A percentile compares a stretch with the other conserved stretches of the same genome.
Evolutionary conservation across 2,888 invertebrate genomes (phyloP).

Genomic region (Melipona bicolor): DNA sequence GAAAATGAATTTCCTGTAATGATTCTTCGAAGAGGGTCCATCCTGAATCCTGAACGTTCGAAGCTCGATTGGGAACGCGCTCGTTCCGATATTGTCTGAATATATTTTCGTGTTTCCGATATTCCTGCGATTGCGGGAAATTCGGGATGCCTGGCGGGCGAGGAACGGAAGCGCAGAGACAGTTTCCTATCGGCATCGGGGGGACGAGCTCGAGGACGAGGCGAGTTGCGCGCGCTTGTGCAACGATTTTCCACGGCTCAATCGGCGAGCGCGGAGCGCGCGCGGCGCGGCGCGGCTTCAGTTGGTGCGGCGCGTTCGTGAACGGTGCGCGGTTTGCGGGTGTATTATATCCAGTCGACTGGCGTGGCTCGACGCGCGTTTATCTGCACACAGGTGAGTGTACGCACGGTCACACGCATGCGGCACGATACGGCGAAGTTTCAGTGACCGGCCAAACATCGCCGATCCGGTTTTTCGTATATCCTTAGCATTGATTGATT

Average conservation of each 20-base stretch:
- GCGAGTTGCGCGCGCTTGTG: conserved; percentile 72
- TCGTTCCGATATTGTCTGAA: too few species aligned
- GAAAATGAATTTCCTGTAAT: too few species aligned
- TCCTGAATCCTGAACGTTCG: too few species aligned
- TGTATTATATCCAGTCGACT: conserved; percentile 16
- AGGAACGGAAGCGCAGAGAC: too few species aligned
- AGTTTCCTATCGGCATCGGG: too few species aligned
- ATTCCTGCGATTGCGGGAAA: too few species aligned
- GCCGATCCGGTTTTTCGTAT: too few species aligned
- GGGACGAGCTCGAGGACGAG: conserved; percentile 25
- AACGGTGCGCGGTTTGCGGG: conserved; percentile 40
- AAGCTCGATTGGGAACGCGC: too few species aligned
- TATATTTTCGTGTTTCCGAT: too few species aligned
- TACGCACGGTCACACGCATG: conserved; percentile 34
- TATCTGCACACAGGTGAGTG: conserved; percentile 59
- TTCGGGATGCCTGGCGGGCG: too few species aligned
- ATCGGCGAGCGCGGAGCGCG: conserved; percentile 61
- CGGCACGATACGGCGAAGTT: conserved; percentile 2
- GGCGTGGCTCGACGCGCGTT: conserved; percentile 42
- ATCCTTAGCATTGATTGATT: too few species aligned
- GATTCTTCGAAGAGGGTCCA: too few species aligned
- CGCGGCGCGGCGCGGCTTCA: conserved; percentile 54
- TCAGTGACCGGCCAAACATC: background rate
- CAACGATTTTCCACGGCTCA: conserved; percentile 69
- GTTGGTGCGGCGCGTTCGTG: conserved; percentile 74